Evolutionary conservation across 1,140 invertebrate species (phyloP), one percentile per base, ranked within the genome.

Genomic region (Drosophila lini): DNA sequence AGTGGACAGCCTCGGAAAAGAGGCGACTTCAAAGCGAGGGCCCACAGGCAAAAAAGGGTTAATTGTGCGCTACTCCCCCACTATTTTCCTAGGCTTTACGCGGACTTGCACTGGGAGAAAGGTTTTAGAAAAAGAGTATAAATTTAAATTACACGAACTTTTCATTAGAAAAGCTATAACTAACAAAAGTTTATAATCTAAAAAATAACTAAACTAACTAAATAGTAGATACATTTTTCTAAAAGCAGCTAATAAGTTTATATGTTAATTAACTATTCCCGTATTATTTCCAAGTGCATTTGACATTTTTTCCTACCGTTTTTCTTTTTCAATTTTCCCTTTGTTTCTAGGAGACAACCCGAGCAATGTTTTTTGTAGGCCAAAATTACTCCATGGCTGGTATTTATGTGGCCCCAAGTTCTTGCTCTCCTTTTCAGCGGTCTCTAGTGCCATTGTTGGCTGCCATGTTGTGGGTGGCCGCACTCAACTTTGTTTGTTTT

Each of bases 391-490:
- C 76, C 75, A 38, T 45, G 75, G 59, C 45, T 58, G 40, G 48
- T 55, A 68, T 41, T 48, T 74, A 41, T 59, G 56, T 64, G 42
- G 57, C 36, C 48, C 59, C 63, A 38, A 57, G 64, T 58, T 71
- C 36, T 71, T 48, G 69, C 57, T 59, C 65, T 58, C 34, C 52
- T 71, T 70, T 45, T 45, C 36, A 56, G 42, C 65, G 15, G 13
- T 50, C 38, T 50, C 52, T 59, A 41, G 40, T 62, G 59, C 56
- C 58, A 58, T 58, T 62, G 38, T 74, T 73, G 47, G 58, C 62
- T 78, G 74, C 61, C 58, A 53, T 74, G 74, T 63, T 62, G 73
- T 89, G 80, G 77, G 80, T 84, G 83, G 74, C 70, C 53, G 78
- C 75, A 78, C 78, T 84, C 78, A 74, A 59, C 45, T 80, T 80